Evolutionary conservation across 2,888 invertebrate genomes (phyloP).

Genomic region (Dendrolimus houi): DNA sequence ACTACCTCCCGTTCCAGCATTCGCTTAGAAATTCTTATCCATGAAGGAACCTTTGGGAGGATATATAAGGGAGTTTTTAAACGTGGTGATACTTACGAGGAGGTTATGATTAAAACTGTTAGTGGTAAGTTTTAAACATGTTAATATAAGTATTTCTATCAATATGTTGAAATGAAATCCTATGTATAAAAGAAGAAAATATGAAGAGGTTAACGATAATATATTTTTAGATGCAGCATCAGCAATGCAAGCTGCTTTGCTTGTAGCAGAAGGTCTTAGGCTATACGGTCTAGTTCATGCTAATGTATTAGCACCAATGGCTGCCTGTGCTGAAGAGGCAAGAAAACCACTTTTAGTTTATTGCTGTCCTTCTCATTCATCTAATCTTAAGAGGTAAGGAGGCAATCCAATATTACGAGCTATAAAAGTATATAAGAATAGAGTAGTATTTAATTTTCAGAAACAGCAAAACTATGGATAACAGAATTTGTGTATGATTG

Average conservation of each 20-base stretch:
- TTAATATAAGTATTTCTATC: too few relatives aligned
- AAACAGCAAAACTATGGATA: too few relatives aligned
- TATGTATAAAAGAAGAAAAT: too few relatives aligned
- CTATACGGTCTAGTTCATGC: conserved; percentile 82
- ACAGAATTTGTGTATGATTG: too few relatives aligned
- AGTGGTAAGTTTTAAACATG: conserved; percentile 75
- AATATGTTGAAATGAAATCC: too few relatives aligned
- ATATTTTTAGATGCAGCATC: conserved; percentile 78
- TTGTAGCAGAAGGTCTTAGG: conserved; percentile 85
- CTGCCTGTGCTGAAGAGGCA: conserved; percentile 77
- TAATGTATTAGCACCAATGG: conserved; percentile 83
- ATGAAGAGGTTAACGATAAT: conserved; percentile 11
- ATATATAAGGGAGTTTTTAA: conserved; percentile 87
- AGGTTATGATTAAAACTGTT: conserved; percentile 91
- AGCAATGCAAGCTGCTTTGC: conserved; percentile 81
- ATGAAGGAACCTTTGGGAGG: conserved; percentile 92
- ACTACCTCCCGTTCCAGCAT: conserved; percentile 78
- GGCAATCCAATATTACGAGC: too few relatives aligned
- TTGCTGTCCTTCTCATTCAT: conserved; percentile 79
- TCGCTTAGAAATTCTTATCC: conserved; percentile 76
- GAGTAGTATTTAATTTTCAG: not conserved
- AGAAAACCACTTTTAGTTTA: conserved; percentile 82
- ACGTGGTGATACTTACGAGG: conserved; percentile 78
- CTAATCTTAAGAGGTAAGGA: conserved; percentile 81
- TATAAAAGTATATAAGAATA: too few relatives aligned